phyloP scores from a whole-genome alignment of 1,140 invertebrate genomes.

The Apis laboriosa region DNA sequence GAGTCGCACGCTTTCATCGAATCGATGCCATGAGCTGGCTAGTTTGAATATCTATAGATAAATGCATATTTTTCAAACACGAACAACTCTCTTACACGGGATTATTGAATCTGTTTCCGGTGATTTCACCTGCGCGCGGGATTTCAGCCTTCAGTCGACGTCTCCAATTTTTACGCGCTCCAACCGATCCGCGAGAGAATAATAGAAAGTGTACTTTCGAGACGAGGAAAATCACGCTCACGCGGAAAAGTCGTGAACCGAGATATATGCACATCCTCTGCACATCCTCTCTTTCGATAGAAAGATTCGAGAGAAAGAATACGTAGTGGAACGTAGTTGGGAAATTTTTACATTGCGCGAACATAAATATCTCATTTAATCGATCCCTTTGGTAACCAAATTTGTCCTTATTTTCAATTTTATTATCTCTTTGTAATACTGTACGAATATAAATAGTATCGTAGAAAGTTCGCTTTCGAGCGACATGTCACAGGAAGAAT shows the following conservation, averaged over 20 bases:
- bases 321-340: too few species aligned
- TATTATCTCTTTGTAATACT: too few species aligned
- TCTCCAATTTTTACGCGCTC: slow-evolving; percentile 35
- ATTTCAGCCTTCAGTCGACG: slow-evolving; percentile 23
- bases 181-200: slow-evolving; percentile 18
- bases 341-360: too few species aligned
- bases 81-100: slow-evolving; percentile 50
- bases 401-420: too few species aligned
- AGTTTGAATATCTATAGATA: slow-evolving; percentile 59
- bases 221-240: slow-evolving; percentile 35
- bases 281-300: too few species aligned
- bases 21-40: slow-evolving; percentile 45
- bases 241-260: slow-evolving; percentile 31
- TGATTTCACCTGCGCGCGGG: slow-evolving; percentile 46
- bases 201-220: slow-evolving; percentile 44
- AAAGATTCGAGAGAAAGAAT: too few species aligned
- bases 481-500: too few species aligned
- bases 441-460: too few species aligned
- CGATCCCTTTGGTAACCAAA: too few species aligned
- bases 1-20: slow-evolving; percentile 64
- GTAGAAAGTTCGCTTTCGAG: too few species aligned
- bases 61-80: slow-evolving; percentile 52
- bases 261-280: too few species aligned
- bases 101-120: slow-evolving; percentile 49
- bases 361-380: too few species aligned